Evolutionary conservation across 2,888 invertebrate species (phyloP).

Genomic region (Holacanthella duospinosa): DNA sequence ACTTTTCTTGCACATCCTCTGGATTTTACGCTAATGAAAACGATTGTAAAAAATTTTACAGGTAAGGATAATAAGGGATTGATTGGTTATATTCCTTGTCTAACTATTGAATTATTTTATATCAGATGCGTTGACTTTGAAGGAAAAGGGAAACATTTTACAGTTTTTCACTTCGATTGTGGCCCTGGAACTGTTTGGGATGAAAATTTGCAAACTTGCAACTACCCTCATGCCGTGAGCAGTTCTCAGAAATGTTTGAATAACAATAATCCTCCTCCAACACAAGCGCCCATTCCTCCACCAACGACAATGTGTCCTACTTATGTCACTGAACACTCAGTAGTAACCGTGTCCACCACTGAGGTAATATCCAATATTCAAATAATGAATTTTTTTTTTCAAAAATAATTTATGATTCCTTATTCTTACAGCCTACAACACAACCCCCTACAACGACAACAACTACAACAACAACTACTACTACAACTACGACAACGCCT

Average conservation of each 20-base stretch:
- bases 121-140: slow-evolving; percentile 29
- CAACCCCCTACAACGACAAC: slow-evolving; percentile 15
- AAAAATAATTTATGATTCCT: background rate
- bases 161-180: slow-evolving; percentile 33
- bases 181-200: slow-evolving; percentile 34
- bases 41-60: slow-evolving; percentile 28
- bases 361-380: slow-evolving; percentile 20
- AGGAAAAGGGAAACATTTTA: slow-evolving; percentile 19
- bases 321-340: slow-evolving; percentile 15
- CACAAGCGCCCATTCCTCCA: background rate
- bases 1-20: slow-evolving; percentile 16
- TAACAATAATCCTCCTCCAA: slow-evolving; percentile 2
- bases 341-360: slow-evolving; percentile 26
- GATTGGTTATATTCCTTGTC: background rate
- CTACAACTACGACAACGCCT: slow-evolving; percentile 19
- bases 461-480: slow-evolving; percentile 15
- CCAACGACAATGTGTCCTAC: slow-evolving; percentile 10
- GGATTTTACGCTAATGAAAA: slow-evolving; percentile 24
- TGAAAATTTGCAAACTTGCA: slow-evolving; percentile 23
- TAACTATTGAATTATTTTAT: background rate
- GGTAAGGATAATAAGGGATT: slow-evolving; percentile 11
- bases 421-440: background rate
- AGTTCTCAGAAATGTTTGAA: slow-evolving; percentile 13
- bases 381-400: slow-evolving; percentile 11
- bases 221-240: slow-evolving; percentile 19